phyloP scores from a whole-genome alignment of 2,888 invertebrate genomes.

The Stenoptilia bipunctidactyla region DNA sequence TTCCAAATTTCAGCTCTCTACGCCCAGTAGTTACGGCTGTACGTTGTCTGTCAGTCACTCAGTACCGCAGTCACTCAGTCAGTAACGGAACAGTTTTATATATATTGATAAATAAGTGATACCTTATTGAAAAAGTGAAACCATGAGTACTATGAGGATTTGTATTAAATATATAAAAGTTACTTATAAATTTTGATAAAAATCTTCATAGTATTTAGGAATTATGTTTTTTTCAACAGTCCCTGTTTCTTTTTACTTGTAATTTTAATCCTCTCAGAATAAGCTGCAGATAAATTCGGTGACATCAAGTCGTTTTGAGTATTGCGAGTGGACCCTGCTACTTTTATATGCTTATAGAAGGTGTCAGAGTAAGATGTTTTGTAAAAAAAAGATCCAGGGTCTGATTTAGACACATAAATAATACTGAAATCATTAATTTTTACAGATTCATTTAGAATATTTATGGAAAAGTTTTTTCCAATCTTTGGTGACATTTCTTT shows the following conservation, averaged over 20 bases:
- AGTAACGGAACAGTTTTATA: too few relatives aligned
- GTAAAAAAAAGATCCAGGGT: conserved; percentile 8
- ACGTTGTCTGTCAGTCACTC: too few relatives aligned
- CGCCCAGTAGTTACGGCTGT: too few relatives aligned
- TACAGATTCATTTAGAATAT: too few relatives aligned
- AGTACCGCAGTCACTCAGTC: too few relatives aligned
- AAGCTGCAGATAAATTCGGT: conserved; percentile 10
- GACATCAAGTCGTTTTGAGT: conserved; percentile 12
- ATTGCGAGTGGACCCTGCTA: conserved; percentile 10
- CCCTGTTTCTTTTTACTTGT: conserved; percentile 11
- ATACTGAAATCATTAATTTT: too few relatives aligned
- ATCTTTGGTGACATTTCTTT: conserved; percentile 1
- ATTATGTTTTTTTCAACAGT: conserved; percentile 12
- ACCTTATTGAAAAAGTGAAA: too few relatives aligned
- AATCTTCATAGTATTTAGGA: conserved; percentile 14
- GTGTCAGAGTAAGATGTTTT: conserved; percentile 12
- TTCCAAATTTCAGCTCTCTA: too few relatives aligned
- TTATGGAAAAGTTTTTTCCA: too few relatives aligned
- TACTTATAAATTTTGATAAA: conserved; percentile 12
- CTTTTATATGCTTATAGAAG: background rate
- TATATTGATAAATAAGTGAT: too few relatives aligned
- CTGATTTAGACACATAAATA: background rate
- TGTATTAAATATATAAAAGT: conserved; percentile 5
- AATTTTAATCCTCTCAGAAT: conserved; percentile 14
- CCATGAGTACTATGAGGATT: too few relatives aligned